A percentile compares a stretch with the other conserved stretches of the same genome.
phyloP scores from a whole-genome alignment of 2,113 vertebrate genomes.

The Uropsilus gracilis region DNA sequence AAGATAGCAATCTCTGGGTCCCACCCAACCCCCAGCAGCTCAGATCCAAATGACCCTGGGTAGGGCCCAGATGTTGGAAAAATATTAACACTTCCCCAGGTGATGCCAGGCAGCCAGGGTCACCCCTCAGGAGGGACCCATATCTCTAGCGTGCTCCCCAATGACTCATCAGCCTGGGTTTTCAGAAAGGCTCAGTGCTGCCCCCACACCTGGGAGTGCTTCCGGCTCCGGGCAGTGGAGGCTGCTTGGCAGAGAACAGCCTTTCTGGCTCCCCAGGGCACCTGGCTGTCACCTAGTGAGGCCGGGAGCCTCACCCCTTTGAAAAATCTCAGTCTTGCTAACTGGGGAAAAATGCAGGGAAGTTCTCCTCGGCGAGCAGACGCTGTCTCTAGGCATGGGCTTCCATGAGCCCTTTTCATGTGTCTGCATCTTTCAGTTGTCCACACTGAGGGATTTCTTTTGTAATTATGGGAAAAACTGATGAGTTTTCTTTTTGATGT shows the following conservation, averaged over 20 bases:
- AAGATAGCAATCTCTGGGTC: background rate
- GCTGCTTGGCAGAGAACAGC: background rate
- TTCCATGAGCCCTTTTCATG: background rate
- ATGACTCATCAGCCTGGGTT: background rate
- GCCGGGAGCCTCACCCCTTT: background rate
- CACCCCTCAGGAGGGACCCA: background rate
- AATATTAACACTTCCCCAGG: background rate
- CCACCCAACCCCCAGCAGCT: background rate
- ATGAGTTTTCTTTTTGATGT: background rate
- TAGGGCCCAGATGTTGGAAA: background rate
- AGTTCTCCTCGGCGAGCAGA: background rate
- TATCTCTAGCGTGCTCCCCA: background rate
- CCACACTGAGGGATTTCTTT: background rate
- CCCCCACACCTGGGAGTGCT: background rate
- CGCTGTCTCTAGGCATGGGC: background rate
- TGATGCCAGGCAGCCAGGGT: background rate
- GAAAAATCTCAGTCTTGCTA: background rate
- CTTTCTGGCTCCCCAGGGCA: background rate
- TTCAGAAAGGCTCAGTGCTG: background rate
- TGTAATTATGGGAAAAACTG: background rate
- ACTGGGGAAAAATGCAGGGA: background rate
- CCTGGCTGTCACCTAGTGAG: background rate
- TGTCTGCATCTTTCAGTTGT: background rate
- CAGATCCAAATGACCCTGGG: background rate
- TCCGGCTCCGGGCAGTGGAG: background rate